phyloP scores from a whole-genome alignment of 2,888 invertebrate genomes.

The Disparrhopalites patrizii region DNA sequence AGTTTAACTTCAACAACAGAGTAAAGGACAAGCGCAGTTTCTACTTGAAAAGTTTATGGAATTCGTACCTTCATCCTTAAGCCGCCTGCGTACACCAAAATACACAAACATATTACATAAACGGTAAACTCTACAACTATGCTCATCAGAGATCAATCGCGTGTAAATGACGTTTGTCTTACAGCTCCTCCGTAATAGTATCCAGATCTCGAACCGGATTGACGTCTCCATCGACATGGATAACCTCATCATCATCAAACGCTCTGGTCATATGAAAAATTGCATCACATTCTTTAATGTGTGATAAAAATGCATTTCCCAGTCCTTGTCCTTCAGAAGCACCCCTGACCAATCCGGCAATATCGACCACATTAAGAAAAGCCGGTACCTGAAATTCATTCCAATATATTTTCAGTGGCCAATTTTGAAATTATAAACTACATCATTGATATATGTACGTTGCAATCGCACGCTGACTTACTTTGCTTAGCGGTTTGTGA shows the following conservation, averaged over 20 bases:
- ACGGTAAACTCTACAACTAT: too few species aligned
- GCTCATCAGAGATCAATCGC: too few species aligned
- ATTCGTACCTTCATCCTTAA: constrained; percentile 93
- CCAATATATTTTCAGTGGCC: too few species aligned
- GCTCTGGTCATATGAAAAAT: constrained; percentile 94
- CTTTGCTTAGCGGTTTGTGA: constrained; percentile 83
- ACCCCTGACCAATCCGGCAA: constrained; percentile 96
- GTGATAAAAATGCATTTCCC: constrained; percentile 97
- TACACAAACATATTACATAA: too few species aligned
- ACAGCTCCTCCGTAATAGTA: constrained; percentile 92
- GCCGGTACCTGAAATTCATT: constrained; percentile 99
- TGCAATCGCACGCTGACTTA: constrained; percentile 54
- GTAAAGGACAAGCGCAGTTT: too few species aligned
- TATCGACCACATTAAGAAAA: constrained; percentile 94
- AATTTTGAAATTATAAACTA: too few species aligned
- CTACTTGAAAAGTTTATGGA: too few species aligned
- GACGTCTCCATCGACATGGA: constrained; percentile 97
- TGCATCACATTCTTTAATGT: constrained; percentile 97
- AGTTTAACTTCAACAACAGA: too few species aligned
- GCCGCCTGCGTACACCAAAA: too few species aligned
- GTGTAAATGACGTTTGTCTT: too few species aligned
- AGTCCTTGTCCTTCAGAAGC: constrained; percentile 97
- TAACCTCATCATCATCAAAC: constrained; percentile 96
- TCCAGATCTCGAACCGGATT: constrained; percentile 95
- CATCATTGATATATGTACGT: background rate